phyloP scores from a whole-genome alignment of 2,888 invertebrate species.

The Spialia ferax region DNA sequence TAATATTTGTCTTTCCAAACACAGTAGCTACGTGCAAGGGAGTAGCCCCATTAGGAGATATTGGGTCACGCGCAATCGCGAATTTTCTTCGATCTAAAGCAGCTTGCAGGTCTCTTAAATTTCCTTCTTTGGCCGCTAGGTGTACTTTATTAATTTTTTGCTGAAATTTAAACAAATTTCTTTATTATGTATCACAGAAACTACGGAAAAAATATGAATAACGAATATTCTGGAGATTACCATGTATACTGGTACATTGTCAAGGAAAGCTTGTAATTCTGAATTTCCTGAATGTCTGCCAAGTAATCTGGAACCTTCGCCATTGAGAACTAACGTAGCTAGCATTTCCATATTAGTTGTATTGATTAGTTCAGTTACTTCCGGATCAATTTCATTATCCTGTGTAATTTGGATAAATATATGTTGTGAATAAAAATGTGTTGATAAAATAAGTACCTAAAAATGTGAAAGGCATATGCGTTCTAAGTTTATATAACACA shows the following conservation, averaged over 20 bases:
- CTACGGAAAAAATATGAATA: background rate
- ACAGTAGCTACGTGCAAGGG: conserved; percentile 95
- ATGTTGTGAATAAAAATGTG: background rate
- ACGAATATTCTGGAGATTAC: conserved; percentile 71
- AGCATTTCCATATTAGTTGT: conserved; percentile 95
- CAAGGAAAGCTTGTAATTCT: conserved; percentile 94
- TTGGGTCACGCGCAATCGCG: conserved; percentile 94
- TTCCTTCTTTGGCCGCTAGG: conserved; percentile 94
- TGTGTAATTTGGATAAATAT: conserved; percentile 53
- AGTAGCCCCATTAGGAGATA: conserved; percentile 94
- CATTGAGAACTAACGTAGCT: conserved; percentile 95
- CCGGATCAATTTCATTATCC: conserved; percentile 87
- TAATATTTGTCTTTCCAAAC: conserved; percentile 93
- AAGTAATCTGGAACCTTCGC: conserved; percentile 93
- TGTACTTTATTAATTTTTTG: conserved; percentile 96
- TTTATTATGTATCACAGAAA: no score
- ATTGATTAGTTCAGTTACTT: conserved; percentile 89
- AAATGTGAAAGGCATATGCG: conserved; percentile 61
- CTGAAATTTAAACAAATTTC: conserved; percentile 79
- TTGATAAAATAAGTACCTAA: conserved; percentile 4
- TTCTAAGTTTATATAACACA: conserved; percentile 61
- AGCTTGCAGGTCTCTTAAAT: conserved; percentile 93
- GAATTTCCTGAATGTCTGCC: conserved; percentile 90
- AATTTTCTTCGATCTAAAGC: conserved; percentile 96
- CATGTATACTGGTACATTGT: conserved; percentile 95